Base-by-base conservation (phyloP, 2,113 vertebrate species). In the Archilochus colubris region DNA sequence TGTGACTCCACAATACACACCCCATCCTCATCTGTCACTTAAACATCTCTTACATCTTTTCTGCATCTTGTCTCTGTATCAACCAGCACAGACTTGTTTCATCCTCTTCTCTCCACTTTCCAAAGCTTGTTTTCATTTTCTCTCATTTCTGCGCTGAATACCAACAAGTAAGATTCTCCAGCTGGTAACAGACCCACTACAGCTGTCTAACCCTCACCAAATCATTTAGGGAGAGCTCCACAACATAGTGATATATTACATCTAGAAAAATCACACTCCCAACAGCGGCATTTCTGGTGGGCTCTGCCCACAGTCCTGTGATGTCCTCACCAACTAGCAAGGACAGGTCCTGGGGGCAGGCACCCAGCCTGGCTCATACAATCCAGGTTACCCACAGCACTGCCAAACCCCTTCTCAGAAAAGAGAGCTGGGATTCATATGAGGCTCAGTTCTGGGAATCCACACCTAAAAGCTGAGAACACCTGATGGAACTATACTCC, bases 181-280 rank as follows among this genome's bases (percentile, higher is more conserved):
- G 62, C 31, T 55, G 23, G 84, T 16, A 36, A 36, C 2, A 53
- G 33, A 78, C 20, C 30, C 36, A 36, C 44, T 31, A 55, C 63
- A 90, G 86, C 82, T 86, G 75, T 7, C 36, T 25, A 38, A 91
- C 82, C 72, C 40, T 46, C 28, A 23, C 24, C 79, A 88, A 82
- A 66, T 18, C 33, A 38, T 13, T 50, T 4, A 23, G 18, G 53
- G 50, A 82, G 31, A 80, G 54, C 55, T 88, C 55, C 63, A 92
- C 90, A 16, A 21, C 24, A 61, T 46, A 81, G 86, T 17, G n/a
- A 81, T 33, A 78, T 0, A 51, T 24, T 22, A 50, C 1, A 22
- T 20, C 22, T 64, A 64, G 38, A 69, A 86, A 93, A 80, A 67
- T 16, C 21, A 61, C 55, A 40, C 76, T 54, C 43, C 30, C 2